Percentiles rank a stretch among this genome's conserved stretches.
Evolutionary conservation across 2,888 invertebrate species (phyloP).

Genomic region (Nomada goodeniana): DNA sequence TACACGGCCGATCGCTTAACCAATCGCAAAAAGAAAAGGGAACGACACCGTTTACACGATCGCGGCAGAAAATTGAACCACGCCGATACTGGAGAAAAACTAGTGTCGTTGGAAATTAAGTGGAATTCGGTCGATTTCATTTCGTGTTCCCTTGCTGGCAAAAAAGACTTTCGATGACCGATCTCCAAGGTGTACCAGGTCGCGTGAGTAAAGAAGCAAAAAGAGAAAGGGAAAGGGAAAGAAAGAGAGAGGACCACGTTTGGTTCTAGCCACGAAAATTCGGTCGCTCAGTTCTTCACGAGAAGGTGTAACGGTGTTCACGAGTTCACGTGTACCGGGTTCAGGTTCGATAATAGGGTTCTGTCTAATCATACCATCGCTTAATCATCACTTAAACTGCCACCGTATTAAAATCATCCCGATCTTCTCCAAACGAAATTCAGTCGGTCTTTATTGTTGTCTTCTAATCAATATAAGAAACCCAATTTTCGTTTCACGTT

Average conservation of each 20-base stretch:
- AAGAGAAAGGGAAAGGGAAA: constrained; percentile 34
- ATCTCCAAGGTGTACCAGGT: not conserved
- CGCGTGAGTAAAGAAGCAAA: not conserved
- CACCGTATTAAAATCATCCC: no score
- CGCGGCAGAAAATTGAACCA: not conserved
- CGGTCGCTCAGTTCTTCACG: constrained; percentile 48
- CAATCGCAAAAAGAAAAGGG: not conserved
- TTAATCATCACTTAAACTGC: no score
- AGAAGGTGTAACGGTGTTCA: constrained; percentile 46
- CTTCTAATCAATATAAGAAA: no score
- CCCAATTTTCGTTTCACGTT: no score
- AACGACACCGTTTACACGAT: not conserved
- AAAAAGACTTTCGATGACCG: not conserved
- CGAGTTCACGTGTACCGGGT: constrained; percentile 22
- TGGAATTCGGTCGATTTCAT: not conserved
- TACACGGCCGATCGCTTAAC: not conserved
- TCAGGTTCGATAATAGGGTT: not conserved
- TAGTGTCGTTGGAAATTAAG: not conserved
- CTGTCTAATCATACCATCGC: no score
- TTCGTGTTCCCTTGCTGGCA: not conserved
- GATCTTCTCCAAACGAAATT: no score
- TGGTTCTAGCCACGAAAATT: constrained; percentile 42
- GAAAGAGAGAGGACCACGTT: constrained; percentile 15
- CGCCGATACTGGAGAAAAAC: not conserved
- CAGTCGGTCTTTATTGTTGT: no score